Evolutionary conservation across 1,140 invertebrate genomes (phyloP), one percentile per base, ranked within the genome.

Genomic region (Trachymyrmex septentrionalis): DNA sequence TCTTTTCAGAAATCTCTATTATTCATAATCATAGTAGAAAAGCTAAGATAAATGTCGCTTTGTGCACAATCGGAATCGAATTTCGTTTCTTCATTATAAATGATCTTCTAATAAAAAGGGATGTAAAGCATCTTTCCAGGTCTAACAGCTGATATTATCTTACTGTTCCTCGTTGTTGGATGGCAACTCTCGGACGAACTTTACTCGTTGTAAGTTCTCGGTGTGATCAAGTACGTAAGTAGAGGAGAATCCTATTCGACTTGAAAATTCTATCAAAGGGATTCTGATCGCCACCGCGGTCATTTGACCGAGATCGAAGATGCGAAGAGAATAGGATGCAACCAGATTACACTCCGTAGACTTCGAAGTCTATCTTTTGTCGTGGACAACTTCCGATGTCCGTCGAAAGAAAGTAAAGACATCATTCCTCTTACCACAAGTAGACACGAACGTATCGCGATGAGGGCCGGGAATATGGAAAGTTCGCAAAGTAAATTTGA

Each of bases 401-500:
- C 55, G 0, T 34, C 38, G 38, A 34, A 48, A 61, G 57, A 61
- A 84, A 75, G 24, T 61, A 73, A 73, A 61, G 38, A 63, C 55
- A 27, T 84, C 55, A 59, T 82, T 73, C 9, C 21, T 59, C 19
- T 30, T 19, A 38, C 44, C 24, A 38, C 44, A 14, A 66, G 30
- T 59, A 24, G 16, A 77, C 27, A 24, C 50, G 76, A 57, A 84
- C 67, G 81, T 78, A 86, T 88, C 78, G 85, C 81, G 80, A 85
- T 57, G 48, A 72, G 53, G 67, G 48, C 50, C 38, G 73, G 66
- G 84, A 86, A 93, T 92, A 91, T 92, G 90, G 90, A 92, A 93
- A 93, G 91, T 94, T 94, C 80, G 87, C 77, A 93, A 93, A 94
- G 93, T 94, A 94, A 94, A 93, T 94, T 93, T 93, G 86, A 85